These are phyloP conservation scores for Trichogramma evanescens DNA, from an alignment of 2,888 invertebrate species.

Conservation along the genomic window DNA sequence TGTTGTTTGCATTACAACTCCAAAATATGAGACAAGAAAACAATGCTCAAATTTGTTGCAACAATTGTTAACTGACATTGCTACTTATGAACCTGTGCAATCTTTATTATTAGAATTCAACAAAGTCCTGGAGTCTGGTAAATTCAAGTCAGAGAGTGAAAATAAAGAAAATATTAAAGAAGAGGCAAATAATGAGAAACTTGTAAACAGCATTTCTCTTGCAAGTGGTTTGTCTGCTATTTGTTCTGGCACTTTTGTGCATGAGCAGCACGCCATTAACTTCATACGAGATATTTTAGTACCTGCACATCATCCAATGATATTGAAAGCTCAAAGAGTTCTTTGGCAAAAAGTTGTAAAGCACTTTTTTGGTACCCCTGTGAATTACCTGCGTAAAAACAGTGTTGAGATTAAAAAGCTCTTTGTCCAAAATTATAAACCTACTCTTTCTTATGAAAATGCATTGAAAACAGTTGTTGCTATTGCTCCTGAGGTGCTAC, in stretches of 20 bases:
- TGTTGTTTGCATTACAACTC: slow-evolving; percentile 61
- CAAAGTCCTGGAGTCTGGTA: slow-evolving; percentile 59
- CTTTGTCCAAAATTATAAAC: slow-evolving; percentile 56
- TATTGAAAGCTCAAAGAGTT: slow-evolving; percentile 53
- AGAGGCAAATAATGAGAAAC: slow-evolving; percentile 37
- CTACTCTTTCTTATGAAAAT: slow-evolving; percentile 57
- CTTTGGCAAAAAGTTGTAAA: slow-evolving; percentile 65
- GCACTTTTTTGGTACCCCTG: slow-evolving; percentile 52
- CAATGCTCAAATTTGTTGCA: slow-evolving; percentile 58
- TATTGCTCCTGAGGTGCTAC: slow-evolving; percentile 58
- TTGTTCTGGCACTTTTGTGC: slow-evolving; percentile 48
- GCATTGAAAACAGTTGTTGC: slow-evolving; percentile 65
- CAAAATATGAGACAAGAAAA: slow-evolving; percentile 56
- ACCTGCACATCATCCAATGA: slow-evolving; percentile 69
- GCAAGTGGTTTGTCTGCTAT: slow-evolving; percentile 52
- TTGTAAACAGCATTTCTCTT: slow-evolving; percentile 54
- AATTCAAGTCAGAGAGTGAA: slow-evolving; percentile 50
- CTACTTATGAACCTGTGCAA: slow-evolving; percentile 58
- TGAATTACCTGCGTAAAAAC: slow-evolving; percentile 56
- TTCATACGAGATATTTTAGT: slow-evolving; percentile 63
- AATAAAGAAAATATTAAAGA: slow-evolving; percentile 44
- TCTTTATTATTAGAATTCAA: slow-evolving; percentile 62
- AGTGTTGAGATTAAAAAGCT: slow-evolving; percentile 55
- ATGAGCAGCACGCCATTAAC: slow-evolving; percentile 48
- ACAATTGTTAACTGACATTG: slow-evolving; percentile 55